phyloP scores from a whole-genome alignment of 35 echinoderm and acorn worm species.

The Ophioderma brevispina region DNA sequence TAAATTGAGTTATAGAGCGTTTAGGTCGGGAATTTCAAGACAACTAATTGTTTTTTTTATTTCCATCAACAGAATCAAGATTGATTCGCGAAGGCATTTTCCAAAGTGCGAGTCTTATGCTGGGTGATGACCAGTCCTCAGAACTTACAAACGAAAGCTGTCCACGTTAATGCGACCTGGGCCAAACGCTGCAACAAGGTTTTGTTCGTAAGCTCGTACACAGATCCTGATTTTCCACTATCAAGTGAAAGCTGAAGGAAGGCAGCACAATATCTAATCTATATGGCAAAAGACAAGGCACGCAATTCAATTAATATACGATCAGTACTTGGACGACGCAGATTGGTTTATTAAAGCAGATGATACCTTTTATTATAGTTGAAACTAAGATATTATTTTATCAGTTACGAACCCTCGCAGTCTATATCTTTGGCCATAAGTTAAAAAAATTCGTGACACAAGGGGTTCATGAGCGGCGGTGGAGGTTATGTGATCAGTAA shows the following conservation, averaged over 20 bases:
- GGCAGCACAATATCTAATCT: constrained; percentile 4
- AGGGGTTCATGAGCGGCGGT: constrained; percentile 83
- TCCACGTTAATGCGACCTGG: constrained; percentile 66
- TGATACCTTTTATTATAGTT: constrained; percentile 77
- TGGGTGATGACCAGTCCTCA: constrained; percentile 77
- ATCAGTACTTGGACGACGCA: constrained; percentile 69
- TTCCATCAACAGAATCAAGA: no score
- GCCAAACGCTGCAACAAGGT: constrained; percentile 61
- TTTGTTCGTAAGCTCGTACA: constrained; percentile 70
- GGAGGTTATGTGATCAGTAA: constrained; percentile 79
- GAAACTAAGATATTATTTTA: constrained; percentile 25
- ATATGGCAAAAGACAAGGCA: constrained; percentile 74
- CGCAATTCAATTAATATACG: constrained; percentile 69
- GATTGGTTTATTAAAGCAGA: constrained; percentile 95
- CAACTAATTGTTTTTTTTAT: no score
- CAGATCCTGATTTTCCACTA: constrained; percentile 63
- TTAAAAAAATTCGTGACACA: neutral
- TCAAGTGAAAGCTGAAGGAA: constrained; percentile 56
- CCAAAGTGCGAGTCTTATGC: constrained; percentile 76
- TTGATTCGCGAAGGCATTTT: no score
- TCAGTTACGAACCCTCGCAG: neutral
- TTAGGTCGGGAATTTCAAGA: no score
- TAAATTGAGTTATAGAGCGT: no score
- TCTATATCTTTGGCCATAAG: neutral
- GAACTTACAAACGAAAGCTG: constrained; percentile 52